Evolutionary conservation across 2,888 invertebrate species (phyloP).

Genomic region (Gasteruption jaculator): DNA sequence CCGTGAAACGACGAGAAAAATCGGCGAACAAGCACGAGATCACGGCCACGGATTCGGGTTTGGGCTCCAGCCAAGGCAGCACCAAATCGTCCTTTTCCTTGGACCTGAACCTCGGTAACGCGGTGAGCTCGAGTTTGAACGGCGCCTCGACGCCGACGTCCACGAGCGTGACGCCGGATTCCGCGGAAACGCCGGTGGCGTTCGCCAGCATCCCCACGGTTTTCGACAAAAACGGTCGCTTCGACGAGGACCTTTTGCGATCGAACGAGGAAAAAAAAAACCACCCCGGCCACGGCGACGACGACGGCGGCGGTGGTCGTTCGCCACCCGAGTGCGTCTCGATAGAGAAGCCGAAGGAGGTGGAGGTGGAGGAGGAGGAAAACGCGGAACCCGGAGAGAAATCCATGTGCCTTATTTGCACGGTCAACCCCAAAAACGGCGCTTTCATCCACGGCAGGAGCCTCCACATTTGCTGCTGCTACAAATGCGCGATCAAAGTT

Average conservation of each 20-base stretch:
- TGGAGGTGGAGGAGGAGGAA: background rate
- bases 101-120: conserved; percentile 13
- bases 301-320: no score
- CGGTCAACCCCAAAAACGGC: conserved; percentile 61
- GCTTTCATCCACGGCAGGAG: conserved; percentile 66
- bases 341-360: conserved; percentile 12
- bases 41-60: conserved; percentile 47
- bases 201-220: no score
- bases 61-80: conserved; percentile 49
- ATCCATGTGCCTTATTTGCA: conserved; percentile 61
- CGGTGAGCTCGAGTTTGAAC: background rate
- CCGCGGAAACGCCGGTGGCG: no score
- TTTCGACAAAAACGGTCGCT: background rate
- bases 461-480: conserved; percentile 68
- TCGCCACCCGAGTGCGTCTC: no score
- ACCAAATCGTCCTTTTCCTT: conserved; percentile 14
- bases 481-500: conserved; percentile 64
- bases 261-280: conserved; percentile 17
- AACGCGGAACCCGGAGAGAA: conserved; percentile 28
- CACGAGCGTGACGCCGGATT: no score
- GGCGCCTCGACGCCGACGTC: no score
- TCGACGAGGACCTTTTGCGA: background rate
- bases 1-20: no score
- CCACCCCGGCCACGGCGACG: no score
- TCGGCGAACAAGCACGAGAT: conserved; percentile 9